These are phyloP conservation scores for Tholera decimalis DNA, from an alignment of 2,888 invertebrate genomes.

Conservation along the genomic window DNA sequence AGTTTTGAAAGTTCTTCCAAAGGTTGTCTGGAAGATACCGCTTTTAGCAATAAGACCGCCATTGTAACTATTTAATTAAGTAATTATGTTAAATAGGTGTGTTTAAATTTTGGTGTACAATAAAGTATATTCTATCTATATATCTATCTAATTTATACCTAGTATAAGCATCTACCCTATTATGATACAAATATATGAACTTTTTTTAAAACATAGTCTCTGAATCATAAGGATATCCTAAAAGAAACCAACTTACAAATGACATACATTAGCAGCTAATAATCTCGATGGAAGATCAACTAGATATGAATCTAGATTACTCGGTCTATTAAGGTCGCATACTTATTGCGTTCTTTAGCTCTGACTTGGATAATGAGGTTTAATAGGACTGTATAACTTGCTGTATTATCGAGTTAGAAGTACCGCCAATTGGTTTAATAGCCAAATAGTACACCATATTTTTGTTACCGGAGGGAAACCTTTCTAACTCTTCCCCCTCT, in stretches of 20 bases:
- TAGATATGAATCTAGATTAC: slow-evolving; percentile 45
- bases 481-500: too few species aligned
- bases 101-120: too few species aligned
- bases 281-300: slow-evolving; percentile 33
- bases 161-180: too few species aligned
- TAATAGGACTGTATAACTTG: slow-evolving; percentile 16
- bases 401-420: not conserved
- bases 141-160: too few species aligned
- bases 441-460: too few species aligned
- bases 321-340: slow-evolving; percentile 47
- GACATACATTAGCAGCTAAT: slow-evolving; percentile 30
- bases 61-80: too few species aligned
- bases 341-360: slow-evolving; percentile 35
- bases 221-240: slow-evolving; percentile 12
- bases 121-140: too few species aligned
- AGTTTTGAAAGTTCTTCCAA: too few species aligned
- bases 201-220: not conserved
- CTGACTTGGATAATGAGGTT: slow-evolving; percentile 14
- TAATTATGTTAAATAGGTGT: too few species aligned
- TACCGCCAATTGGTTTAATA: not conserved
- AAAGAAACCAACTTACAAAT: slow-evolving; percentile 26
- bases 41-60: too few species aligned
- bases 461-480: too few species aligned
- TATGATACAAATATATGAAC: not conserved
- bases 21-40: too few species aligned